A percentile compares a stretch with the other conserved stretches of the same genome.
phyloP scores from a whole-genome alignment of 1,140 invertebrate genomes.

The Tetraneura akinire region DNA sequence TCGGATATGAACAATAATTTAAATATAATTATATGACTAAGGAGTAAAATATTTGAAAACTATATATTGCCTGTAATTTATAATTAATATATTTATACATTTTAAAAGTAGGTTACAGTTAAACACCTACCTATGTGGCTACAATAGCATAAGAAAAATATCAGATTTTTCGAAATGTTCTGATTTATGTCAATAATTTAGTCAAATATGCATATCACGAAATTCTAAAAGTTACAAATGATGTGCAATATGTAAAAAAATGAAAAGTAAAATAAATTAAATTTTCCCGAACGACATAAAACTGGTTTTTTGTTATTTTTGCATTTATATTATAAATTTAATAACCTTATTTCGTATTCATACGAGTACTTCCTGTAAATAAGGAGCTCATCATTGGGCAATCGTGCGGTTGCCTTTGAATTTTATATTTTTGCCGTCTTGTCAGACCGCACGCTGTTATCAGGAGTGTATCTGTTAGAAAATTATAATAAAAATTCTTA shows the following conservation, averaged over 20 bases:
- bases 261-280: background rate
- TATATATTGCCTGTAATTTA: too few relatives aligned
- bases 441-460: slow-evolving; percentile 26
- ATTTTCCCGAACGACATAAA: background rate
- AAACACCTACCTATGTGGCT: too few relatives aligned
- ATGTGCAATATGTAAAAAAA: background rate
- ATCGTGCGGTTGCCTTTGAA: slow-evolving; percentile 28
- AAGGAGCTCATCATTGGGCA: slow-evolving; percentile 6
- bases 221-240: background rate
- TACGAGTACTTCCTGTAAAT: too few relatives aligned
- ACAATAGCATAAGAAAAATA: too few relatives aligned
- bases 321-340: slow-evolving; percentile 35
- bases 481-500: background rate
- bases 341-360: slow-evolving; percentile 35
- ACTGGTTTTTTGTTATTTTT: slow-evolving; percentile 46
- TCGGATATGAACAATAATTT: too few relatives aligned
- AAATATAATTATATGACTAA: too few relatives aligned
- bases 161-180: too few relatives aligned
- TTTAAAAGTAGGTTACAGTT: too few relatives aligned
- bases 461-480: background rate
- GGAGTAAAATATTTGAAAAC: too few relatives aligned
- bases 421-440: background rate
- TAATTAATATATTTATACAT: too few relatives aligned
- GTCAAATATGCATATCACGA: background rate
- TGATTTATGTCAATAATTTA: background rate